phyloP scores from a whole-genome alignment of 2,797 vertebrate species.

The Garrulus glandarius region DNA sequence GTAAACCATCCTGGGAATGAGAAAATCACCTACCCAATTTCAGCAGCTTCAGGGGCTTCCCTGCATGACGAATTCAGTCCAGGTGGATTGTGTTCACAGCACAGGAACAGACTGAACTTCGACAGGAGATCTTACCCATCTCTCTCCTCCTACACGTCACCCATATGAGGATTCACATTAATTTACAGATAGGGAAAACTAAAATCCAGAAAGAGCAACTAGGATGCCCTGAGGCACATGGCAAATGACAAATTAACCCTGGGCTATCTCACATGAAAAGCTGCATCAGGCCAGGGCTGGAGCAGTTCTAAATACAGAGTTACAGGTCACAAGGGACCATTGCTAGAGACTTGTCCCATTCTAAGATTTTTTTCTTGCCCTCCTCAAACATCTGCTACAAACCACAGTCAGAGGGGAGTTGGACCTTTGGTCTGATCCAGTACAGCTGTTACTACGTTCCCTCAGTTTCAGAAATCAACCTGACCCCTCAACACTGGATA shows the following conservation, averaged over 20 bases:
- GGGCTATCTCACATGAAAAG: background rate
- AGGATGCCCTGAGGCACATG: background rate
- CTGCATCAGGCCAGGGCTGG: background rate
- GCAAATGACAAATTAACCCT: background rate
- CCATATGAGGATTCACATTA: background rate
- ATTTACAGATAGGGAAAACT: background rate
- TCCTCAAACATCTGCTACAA: background rate
- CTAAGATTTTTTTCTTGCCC: background rate
- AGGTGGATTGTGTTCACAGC: background rate
- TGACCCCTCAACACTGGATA: background rate
- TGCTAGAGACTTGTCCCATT: background rate
- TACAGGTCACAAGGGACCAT: background rate
- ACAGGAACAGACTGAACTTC: accelerated
- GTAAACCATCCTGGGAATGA: background rate
- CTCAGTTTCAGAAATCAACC: background rate
- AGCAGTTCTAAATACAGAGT: background rate
- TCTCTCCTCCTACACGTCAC: background rate
- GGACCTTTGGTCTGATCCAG: background rate
- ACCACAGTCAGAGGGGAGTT: background rate
- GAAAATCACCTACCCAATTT: background rate
- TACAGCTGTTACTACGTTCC: background rate
- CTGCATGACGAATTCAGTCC: accelerated
- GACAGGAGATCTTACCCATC: background rate
- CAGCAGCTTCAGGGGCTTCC: background rate
- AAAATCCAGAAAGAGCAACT: background rate